These are phyloP conservation scores for Contarinia nasturtii DNA, from an alignment of 1,140 invertebrate species.

Conservation along the genomic window DNA sequence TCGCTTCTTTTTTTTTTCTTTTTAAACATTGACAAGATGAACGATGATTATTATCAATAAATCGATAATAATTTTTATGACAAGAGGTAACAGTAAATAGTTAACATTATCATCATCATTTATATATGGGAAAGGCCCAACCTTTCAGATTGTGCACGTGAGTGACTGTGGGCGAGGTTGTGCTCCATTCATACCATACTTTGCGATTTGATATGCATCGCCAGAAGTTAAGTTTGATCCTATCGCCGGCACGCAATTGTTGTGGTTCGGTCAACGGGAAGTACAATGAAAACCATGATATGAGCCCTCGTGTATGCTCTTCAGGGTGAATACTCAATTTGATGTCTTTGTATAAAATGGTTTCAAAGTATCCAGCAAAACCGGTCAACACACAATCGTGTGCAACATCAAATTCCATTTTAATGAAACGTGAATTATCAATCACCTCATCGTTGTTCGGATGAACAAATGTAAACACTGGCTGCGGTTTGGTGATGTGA, in stretches of 20 bases:
- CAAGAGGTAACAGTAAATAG: too few species aligned
- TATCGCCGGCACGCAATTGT: slow-evolving; percentile 42
- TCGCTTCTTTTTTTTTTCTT: too few species aligned
- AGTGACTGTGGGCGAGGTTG: slow-evolving; percentile 41
- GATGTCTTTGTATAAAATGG: slow-evolving; percentile 65
- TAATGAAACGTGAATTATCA: slow-evolving; percentile 59
- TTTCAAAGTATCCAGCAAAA: slow-evolving; percentile 90
- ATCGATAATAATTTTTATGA: too few species aligned
- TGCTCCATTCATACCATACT: slow-evolving; percentile 94
- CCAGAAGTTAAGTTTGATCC: slow-evolving; percentile 74
- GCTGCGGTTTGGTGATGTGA: slow-evolving; percentile 56
- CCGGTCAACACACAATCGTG: slow-evolving; percentile 74
- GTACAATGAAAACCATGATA: slow-evolving; percentile 93
- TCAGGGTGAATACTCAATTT: slow-evolving; percentile 75
- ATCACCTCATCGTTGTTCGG: slow-evolving; percentile 45
- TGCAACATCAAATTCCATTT: slow-evolving; percentile 44
- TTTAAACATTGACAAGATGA: too few species aligned
- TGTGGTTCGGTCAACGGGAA: slow-evolving; percentile 77
- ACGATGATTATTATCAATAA: too few species aligned
- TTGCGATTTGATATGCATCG: slow-evolving; percentile 50
- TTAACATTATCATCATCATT: too few species aligned
- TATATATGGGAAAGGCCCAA: slow-evolving; percentile 31
- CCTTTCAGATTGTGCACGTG: slow-evolving; percentile 68
- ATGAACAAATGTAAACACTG: slow-evolving; percentile 77
- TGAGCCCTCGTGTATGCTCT: slow-evolving; percentile 78